Percentiles rank a stretch among this genome's conserved stretches.
These are phyloP conservation scores for Therioaphis trifolii DNA, from an alignment of 2,888 invertebrate species.

Conservation along the genomic window DNA sequence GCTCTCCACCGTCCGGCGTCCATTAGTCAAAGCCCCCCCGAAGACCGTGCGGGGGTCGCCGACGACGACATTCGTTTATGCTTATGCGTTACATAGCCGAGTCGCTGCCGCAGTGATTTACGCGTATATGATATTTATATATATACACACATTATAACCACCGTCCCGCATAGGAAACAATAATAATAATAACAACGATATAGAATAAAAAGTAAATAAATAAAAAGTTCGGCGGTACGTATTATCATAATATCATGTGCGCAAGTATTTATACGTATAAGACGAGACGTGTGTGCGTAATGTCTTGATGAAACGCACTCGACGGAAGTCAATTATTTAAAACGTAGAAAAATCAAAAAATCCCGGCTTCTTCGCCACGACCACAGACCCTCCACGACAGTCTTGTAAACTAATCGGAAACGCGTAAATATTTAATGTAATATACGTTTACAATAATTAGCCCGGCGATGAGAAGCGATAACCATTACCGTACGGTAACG, in stretches of 20 bases:
- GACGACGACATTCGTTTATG: background rate
- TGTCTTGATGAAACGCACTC: constrained; percentile 35
- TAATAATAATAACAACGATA: constrained; percentile 21
- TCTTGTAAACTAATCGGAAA: no score
- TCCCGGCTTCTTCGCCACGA: background rate
- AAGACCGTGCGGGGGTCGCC: background rate
- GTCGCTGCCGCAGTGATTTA: constrained; percentile 41
- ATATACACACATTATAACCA: background rate
- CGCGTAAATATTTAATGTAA: no score
- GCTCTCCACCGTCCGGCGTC: background rate
- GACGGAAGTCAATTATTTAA: no score
- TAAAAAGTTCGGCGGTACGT: no score
- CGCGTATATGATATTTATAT: background rate
- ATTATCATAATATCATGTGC: no score
- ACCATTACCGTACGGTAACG: constrained; percentile 6
- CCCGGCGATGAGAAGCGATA: constrained; percentile 10
- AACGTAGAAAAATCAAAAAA: background rate
- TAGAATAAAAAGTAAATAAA: no score
- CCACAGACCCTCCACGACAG: no score
- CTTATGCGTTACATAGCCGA: no score
- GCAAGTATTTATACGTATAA: no score
- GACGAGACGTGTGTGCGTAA: background rate
- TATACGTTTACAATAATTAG: no score
- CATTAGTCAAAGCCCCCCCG: constrained; percentile 16
- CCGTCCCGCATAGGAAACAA: background rate